Percentiles rank a stretch among this genome's conserved stretches.
These are phyloP conservation scores for Phoxinus phoxinus DNA, from an alignment of 2,113 vertebrate genomes.

Conservation along the genomic window DNA sequence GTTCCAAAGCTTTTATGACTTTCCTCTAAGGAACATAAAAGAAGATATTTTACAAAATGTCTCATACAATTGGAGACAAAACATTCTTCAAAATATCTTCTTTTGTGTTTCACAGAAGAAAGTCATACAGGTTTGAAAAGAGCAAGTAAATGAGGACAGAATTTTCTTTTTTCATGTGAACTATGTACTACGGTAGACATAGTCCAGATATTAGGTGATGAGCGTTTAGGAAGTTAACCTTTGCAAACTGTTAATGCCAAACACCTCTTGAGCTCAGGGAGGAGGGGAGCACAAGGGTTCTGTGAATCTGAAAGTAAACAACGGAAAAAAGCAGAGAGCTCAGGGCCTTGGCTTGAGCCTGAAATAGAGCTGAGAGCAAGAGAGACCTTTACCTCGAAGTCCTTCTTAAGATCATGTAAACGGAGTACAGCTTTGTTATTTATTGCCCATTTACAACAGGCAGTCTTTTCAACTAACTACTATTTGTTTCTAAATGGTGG, in stretches of 20 bases:
- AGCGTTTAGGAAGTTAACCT: slow-evolving; percentile 5
- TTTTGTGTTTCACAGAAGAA: neutral
- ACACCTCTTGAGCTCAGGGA: slow-evolving; percentile 1
- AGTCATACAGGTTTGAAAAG: neutral
- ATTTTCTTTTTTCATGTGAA: neutral
- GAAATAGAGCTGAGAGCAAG: slow-evolving; percentile 38
- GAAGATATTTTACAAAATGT: no score
- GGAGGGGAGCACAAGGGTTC: slow-evolving; percentile 11
- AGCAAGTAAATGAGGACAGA: neutral
- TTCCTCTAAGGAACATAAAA: neutral
- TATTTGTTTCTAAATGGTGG: neutral
- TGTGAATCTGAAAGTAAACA: slow-evolving; percentile 49
- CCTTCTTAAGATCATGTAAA: slow-evolving; percentile 30
- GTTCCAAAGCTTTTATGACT: neutral
- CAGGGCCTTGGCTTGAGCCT: slow-evolving; percentile 25
- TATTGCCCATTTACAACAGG: neutral
- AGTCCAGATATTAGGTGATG: slow-evolving; percentile 1
- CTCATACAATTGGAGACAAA: no score
- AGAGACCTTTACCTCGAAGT: slow-evolving; percentile 1
- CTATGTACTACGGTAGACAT: neutral
- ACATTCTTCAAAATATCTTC: no score
- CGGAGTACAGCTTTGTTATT: slow-evolving; percentile 17
- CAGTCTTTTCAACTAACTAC: neutral
- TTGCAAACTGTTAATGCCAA: slow-evolving; percentile 9
- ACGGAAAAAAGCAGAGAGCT: slow-evolving; percentile 36